phyloP scores from a whole-genome alignment of 2,797 vertebrate genomes.

The Enteromius afrohamiltoni region DNA sequence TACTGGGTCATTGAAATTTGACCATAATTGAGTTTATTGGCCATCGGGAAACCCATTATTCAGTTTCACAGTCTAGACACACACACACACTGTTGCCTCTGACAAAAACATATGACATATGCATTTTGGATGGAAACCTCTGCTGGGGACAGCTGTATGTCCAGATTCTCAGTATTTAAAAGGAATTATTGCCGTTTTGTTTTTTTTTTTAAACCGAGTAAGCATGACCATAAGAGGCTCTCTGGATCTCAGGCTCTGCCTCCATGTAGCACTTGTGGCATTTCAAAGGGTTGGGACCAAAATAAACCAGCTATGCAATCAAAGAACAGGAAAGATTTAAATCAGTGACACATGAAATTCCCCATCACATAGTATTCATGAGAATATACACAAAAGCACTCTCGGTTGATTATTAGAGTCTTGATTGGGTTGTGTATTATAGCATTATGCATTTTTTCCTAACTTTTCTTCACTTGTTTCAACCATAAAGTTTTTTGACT shows the following conservation, averaged over 20 bases:
- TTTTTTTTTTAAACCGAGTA: background rate
- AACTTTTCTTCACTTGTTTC: background rate
- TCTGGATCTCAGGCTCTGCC: constrained; percentile 13
- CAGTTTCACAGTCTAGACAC: background rate
- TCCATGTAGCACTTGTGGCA: background rate
- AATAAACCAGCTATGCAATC: constrained; percentile 31
- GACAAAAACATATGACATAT: background rate
- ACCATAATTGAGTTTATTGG: constrained; percentile 17
- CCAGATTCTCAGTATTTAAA: background rate
- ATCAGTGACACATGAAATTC: constrained; percentile 20
- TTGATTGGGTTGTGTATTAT: background rate
- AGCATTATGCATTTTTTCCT: background rate
- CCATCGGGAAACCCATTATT: background rate
- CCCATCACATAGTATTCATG: constrained; percentile 2
- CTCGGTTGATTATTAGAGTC: background rate
- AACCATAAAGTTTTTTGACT: background rate
- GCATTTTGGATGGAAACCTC: background rate
- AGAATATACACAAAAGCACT: background rate
- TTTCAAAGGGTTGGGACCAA: constrained; percentile 24
- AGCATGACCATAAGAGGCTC: constrained; percentile 8
- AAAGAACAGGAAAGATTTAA: constrained; percentile 10
- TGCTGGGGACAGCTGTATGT: background rate
- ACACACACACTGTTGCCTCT: background rate
- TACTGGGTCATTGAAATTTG: constrained; percentile 7
- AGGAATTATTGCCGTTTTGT: too few relatives aligned